Evolutionary conservation across 2,113 vertebrate species (phyloP).

Genomic region (Perccottus glenii): DNA sequence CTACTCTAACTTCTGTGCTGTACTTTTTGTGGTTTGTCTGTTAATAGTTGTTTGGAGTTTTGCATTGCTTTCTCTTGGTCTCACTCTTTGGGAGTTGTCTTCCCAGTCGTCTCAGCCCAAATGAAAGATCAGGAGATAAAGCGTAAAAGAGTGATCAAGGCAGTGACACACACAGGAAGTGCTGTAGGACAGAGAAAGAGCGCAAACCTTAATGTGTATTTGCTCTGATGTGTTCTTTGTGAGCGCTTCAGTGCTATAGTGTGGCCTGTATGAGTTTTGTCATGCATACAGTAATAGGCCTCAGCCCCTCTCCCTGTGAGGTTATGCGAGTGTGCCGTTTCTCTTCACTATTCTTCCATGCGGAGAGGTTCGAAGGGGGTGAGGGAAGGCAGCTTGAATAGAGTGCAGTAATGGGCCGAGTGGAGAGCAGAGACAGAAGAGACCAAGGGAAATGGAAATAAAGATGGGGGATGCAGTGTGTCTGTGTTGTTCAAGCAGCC

Average conservation of each 20-base stretch:
- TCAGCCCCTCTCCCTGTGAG: slow-evolving; percentile 12
- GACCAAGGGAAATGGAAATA: background rate
- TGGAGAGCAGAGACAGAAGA: slow-evolving; percentile 13
- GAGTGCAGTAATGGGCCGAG: slow-evolving; percentile 42
- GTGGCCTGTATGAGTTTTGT: slow-evolving; percentile 55
- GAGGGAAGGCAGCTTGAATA: slow-evolving; percentile 40
- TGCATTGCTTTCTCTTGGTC: background rate
- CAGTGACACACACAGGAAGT: slow-evolving; percentile 30
- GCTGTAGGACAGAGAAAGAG: slow-evolving; percentile 26
- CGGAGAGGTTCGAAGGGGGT: slow-evolving; percentile 2
- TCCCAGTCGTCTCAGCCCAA: background rate
- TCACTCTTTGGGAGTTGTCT: background rate
- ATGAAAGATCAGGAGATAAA: slow-evolving; percentile 20
- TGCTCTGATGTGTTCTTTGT: slow-evolving; percentile 53
- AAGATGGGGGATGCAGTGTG: slow-evolving; percentile 4
- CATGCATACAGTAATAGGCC: slow-evolving; percentile 64
- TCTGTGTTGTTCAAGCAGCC: slow-evolving; percentile 25
- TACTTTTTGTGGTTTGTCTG: too few species aligned
- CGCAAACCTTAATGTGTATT: slow-evolving; percentile 30
- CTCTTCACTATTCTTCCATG: slow-evolving; percentile 44
- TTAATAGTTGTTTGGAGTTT: background rate
- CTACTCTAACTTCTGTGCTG: too few species aligned
- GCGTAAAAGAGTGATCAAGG: slow-evolving; percentile 19
- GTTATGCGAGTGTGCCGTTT: slow-evolving; percentile 31
- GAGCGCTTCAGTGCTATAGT: slow-evolving; percentile 32